Evolutionary conservation across 1,140 invertebrate genomes (phyloP).

Genomic region (Ips typographus): DNA sequence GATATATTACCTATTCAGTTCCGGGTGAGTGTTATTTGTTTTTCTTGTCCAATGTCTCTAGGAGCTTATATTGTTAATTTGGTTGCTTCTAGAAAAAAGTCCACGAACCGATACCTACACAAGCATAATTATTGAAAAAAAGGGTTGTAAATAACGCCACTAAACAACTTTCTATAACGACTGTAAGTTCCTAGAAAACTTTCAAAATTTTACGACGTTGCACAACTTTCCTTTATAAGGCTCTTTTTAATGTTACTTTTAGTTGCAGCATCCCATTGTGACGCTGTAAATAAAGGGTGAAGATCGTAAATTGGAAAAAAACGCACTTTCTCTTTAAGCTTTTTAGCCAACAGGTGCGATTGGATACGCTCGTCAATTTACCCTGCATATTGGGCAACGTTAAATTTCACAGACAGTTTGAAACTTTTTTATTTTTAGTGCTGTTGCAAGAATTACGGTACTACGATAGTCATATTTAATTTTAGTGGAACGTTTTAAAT

Average conservation of each 20-base stretch:
- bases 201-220: conserved; percentile 21
- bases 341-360: no score
- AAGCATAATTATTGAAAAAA: neutral
- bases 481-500: no score
- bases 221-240: conserved; percentile 17
- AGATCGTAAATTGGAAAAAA: neutral
- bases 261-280: conserved; percentile 19
- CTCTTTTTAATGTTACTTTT: conserved; percentile 15
- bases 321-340: conserved; percentile 1
- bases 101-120: no score
- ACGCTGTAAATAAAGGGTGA: conserved; percentile 16
- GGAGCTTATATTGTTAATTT: no score
- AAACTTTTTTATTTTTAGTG: no score
- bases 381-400: no score
- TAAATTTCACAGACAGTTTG: no score
- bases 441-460: no score
- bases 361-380: no score
- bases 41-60: no score
- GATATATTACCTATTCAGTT: conserved; percentile 4
- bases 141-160: conserved; percentile 23
- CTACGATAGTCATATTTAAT: no score
- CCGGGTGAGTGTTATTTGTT: neutral
- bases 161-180: conserved; percentile 12
- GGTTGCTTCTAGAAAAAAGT: no score
- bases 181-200: conserved; percentile 16